A percentile compares a stretch with the other conserved stretches of the same genome.
Evolutionary conservation across 2,113 vertebrate species (phyloP).

Genomic region (Anser cygnoides): DNA sequence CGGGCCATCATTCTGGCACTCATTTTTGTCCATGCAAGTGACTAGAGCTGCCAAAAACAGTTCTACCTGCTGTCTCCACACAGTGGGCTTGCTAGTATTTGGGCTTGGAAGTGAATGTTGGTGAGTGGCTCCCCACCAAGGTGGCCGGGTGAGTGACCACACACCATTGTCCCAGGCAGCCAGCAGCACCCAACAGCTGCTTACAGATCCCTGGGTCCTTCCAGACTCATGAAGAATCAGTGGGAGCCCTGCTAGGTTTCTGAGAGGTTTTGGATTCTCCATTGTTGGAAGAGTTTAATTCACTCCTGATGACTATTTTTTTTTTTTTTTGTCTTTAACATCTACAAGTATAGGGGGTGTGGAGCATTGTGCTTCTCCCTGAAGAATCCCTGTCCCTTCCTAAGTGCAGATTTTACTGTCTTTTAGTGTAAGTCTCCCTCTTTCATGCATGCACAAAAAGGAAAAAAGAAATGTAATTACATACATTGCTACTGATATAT

Average conservation of each 20-base stretch:
- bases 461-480: constrained; percentile 12
- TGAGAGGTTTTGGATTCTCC: neutral
- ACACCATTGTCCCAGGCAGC: neutral
- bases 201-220: neutral
- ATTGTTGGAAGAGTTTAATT: neutral
- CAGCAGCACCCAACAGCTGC: neutral
- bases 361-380: neutral
- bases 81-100: neutral
- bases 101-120: neutral
- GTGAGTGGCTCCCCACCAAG: neutral
- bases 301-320: neutral
- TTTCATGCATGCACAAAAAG: neutral
- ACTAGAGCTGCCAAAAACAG: neutral
- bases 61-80: neutral
- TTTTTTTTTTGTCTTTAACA: neutral
- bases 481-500: neutral
- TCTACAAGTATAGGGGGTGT: neutral
- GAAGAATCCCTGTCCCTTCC: neutral
- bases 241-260: neutral
- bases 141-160: neutral
- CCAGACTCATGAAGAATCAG: neutral
- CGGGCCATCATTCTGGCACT: neutral
- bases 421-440: neutral
- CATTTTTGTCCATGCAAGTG: neutral
- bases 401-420: neutral